Base-by-base conservation (phyloP, 92 coral and sea anemone species). In the Parazoanthus darwini region DNA sequence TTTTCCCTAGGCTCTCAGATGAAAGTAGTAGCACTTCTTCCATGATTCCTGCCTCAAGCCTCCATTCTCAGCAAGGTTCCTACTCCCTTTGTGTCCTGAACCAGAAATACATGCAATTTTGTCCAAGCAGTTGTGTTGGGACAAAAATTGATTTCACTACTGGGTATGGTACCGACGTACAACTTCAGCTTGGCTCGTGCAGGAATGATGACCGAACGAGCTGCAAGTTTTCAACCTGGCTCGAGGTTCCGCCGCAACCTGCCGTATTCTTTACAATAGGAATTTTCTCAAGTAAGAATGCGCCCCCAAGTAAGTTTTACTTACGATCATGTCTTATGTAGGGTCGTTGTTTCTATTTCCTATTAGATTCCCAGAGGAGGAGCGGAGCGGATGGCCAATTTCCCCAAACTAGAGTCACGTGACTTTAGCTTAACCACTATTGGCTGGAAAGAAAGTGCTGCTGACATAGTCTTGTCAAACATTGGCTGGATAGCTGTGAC, bases 401-500 rank as follows among this genome's bases (percentile, higher is more conserved):
- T 97, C 83, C 98, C 99, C 23, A 80, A 79, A 77, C 90, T 97
- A 33, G 89, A 89, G 74, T 90, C 96, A 18, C 88, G 90, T 68
- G 96, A 91, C 72, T 91, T 95, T 73, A 90, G 87, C n/a, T 50
- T 97, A 42, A 85, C 86, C 29, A 98, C 96, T 26, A 89, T 94
- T 38, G 97, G 98, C 78, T 97, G 99, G 99, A 93, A 88, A 15
- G 92, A 90, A 77, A 94, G 99, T 89, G 98, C 95, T 63, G 99
- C 96, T 46, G 99, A 97, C 89, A 85, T 97, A 18, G 92, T 95
- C 36, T 59, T 97, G 86, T 97, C 99, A 35, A 94, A 94, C 87
- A 65, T 94, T 8, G 99, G 99, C 67, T 97, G 99, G 99, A 91
- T 95, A 66, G 92, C 99, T 3, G 95, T 97, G 63, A 97, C 99